Conservation (phyloP, 2,113 vertebrate genomes). For the Entelurus aequoreus region DNA sequence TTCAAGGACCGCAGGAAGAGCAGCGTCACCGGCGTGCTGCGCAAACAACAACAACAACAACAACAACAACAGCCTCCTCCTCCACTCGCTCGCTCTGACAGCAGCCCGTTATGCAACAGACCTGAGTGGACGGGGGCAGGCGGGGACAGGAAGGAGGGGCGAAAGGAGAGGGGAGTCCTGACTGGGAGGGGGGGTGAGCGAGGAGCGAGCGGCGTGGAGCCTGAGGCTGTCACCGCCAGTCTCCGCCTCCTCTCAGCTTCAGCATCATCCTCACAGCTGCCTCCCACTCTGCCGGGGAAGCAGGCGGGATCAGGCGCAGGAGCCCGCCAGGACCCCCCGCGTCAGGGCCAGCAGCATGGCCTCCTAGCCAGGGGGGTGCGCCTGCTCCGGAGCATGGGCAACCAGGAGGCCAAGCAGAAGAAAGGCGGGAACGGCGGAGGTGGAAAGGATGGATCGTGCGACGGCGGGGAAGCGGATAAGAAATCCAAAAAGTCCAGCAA, state of each 20-base stretch:
- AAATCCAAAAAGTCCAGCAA: conserved; percentile 80
- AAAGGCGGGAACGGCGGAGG: conserved; percentile 68
- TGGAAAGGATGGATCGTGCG: conserved; percentile 56
- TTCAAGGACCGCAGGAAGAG: conserved; percentile 72
- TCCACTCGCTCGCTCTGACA: conserved; percentile 68
- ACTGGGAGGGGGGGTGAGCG: conserved; percentile 64
- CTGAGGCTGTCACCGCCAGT: conserved; percentile 55
- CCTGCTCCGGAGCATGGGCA: conserved; percentile 82
- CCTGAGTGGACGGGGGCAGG: conserved; percentile 68
- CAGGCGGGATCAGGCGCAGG: conserved; percentile 59
- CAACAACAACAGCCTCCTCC: conserved; percentile 58
- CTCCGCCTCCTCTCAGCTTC: conserved; percentile 65
- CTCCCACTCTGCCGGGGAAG: conserved; percentile 55
- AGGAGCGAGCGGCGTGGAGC: conserved; percentile 71
- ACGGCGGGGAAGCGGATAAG: conserved; percentile 80
- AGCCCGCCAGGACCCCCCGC: conserved; percentile 46
- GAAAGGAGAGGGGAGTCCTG: conserved; percentile 62
- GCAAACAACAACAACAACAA: conserved; percentile 53
- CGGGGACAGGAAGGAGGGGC: conserved; percentile 70
- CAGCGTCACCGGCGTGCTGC: conserved; percentile 58
- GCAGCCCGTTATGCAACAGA: conserved; percentile 82
- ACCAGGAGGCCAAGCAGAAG: conserved; percentile 90
- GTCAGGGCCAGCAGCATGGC: conserved; percentile 69
- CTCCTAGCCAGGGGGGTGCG: conserved; percentile 71
- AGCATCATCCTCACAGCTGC: conserved; percentile 61